Evolutionary conservation across 2,888 invertebrate species (phyloP), one percentile per base, ranked within the genome.

Genomic region (Ormyrus thymus): DNA sequence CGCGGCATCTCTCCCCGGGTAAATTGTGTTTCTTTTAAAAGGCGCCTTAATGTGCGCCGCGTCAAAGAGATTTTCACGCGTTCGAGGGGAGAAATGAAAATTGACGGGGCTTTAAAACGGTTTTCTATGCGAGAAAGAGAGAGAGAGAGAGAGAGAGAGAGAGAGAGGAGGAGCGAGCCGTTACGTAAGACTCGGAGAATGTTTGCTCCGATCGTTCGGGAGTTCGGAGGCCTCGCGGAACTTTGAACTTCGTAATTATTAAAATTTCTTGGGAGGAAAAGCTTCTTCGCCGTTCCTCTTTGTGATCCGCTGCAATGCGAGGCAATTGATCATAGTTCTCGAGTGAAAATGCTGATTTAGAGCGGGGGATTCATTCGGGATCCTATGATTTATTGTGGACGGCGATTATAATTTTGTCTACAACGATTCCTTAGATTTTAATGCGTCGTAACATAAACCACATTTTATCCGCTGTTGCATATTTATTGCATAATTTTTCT

Each of bases 211-310:
- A 70, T 66, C 29, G 76, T 77, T 77, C 78, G 75, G 29, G 78
- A 81, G 78, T 81, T 80, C 71, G 62, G 29, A 4, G 78, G 65
- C 56, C 29, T 70, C 72, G 78, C 73, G 15, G 56, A 81, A 81
- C 79, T 81, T 77, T 59, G 77, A 81, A 81, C 79, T 81, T 80
- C 53, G 81, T 76, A 82, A 82, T 83, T 83, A 83, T 81, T 83
- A 80, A 82, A 82, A 83, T 83, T 83, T 83, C 80, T 53, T 13
- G 50, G 29, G 29, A 29, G 29, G 29, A 29, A 29, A 29, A 29
- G 29, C 29, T 29, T 29, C 29, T 4, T 3, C 29, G 29, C 29
- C 29, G 29, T 29, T 29, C 29, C 29, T 29, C 29, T 29, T 29
- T 29, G 29, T 29, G 29, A 29, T 29, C 29, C 29, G 29, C 29